Evolutionary conservation across 2,797 vertebrate genomes (phyloP).

Genomic region (Spinibarbus caldwelli): DNA sequence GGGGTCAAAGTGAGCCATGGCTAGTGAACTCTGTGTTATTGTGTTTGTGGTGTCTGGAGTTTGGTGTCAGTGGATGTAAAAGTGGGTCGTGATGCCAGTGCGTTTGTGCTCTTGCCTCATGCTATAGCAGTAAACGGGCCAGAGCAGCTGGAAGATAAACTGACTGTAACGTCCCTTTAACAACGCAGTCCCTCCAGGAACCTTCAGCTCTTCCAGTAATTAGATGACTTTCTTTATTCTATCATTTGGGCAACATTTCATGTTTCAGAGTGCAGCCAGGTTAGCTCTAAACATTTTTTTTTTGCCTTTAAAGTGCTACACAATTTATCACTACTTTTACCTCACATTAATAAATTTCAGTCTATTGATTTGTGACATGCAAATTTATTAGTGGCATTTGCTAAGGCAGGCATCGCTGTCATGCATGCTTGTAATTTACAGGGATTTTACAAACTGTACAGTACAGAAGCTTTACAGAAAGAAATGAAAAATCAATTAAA

Average conservation of each 20-base stretch:
- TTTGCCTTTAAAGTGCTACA: neutral
- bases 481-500: too few species aligned
- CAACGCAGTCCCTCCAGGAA: neutral
- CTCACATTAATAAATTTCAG: neutral
- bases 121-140: neutral
- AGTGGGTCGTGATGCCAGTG: conserved; percentile 73
- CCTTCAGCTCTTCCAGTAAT: neutral
- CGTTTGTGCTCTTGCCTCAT: conserved; percentile 46
- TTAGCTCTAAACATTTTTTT: neutral
- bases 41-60: conserved; percentile 31
- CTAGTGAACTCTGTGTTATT: neutral
- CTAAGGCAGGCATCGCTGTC: too few species aligned
- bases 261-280: neutral
- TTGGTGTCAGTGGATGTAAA: conserved; percentile 55
- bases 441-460: neutral
- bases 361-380: neutral
- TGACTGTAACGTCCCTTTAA: neutral
- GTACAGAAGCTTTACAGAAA: neutral
- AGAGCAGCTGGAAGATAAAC: neutral
- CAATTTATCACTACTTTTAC: neutral
- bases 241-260: too few species aligned
- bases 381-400: neutral
- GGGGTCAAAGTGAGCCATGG: neutral
- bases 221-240: neutral
- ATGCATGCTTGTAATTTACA: neutral